These are phyloP conservation scores for Myotis yumanensis DNA, from an alignment of 2,113 vertebrate genomes.

Conservation along the genomic window DNA sequence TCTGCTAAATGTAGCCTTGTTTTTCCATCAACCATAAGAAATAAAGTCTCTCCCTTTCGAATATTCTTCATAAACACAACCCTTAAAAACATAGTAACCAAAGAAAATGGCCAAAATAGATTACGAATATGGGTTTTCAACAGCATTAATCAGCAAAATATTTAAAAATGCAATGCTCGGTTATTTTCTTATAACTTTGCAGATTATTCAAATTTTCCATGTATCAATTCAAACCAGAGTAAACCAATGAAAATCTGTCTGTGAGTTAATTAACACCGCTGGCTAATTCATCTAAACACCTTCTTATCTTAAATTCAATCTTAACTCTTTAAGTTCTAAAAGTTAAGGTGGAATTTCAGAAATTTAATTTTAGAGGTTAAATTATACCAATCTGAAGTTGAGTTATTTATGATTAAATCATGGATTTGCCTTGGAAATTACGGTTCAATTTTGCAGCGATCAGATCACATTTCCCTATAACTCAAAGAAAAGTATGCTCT, in stretches of 20 bases:
- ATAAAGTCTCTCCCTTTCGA: slow-evolving; percentile 52
- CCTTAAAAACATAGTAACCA: slow-evolving; percentile 29
- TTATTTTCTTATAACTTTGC: neutral
- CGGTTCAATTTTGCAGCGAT: neutral
- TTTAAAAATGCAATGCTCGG: neutral
- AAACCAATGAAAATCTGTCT: slow-evolving; percentile 35
- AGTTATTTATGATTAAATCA: slow-evolving; percentile 38
- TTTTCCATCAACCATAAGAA: slow-evolving; percentile 37
- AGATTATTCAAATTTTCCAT: neutral
- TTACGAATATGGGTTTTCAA: neutral
- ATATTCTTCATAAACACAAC: slow-evolving; percentile 47
- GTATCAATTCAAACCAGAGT: slow-evolving; percentile 26
- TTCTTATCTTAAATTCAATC: slow-evolving; percentile 42
- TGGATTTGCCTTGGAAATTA: slow-evolving; percentile 58
- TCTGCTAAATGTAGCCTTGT: slow-evolving; percentile 60
- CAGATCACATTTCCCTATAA: slow-evolving; percentile 1
- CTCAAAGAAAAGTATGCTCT: neutral
- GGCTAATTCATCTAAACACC: neutral
- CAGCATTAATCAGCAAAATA: neutral
- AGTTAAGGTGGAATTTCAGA: neutral
- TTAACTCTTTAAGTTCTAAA: slow-evolving; percentile 7
- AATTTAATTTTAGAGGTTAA: slow-evolving; percentile 32
- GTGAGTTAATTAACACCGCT: neutral
- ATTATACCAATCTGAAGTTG: slow-evolving; percentile 28
- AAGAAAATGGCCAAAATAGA: slow-evolving; percentile 17